Evolutionary conservation across 2,113 vertebrate genomes (phyloP).

Genomic region (Thomomys bottae): DNA sequence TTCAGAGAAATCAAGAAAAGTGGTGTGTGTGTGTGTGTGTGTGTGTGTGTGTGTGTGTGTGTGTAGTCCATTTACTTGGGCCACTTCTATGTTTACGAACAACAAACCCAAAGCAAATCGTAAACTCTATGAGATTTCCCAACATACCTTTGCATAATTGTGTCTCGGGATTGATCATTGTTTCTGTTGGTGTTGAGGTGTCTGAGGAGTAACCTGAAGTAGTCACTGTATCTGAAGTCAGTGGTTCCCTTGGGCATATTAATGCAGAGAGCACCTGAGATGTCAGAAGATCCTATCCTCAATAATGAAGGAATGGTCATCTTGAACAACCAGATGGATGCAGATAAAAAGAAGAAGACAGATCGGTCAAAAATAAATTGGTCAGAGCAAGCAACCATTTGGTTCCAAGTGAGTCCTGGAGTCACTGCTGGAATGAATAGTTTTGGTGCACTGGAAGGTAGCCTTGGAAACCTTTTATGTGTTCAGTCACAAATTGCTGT

Average conservation of each 20-base stretch:
- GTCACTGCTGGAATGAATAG: background rate
- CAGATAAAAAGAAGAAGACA: background rate
- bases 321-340: background rate
- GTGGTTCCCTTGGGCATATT: background rate
- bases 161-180: background rate
- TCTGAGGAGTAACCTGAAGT: no score
- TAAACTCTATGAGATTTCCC: background rate
- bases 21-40: background rate
- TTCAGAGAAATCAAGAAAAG: slow-evolving; percentile 2
- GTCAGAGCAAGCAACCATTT: slow-evolving; percentile 16
- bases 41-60: no score
- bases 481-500: slow-evolving; percentile 12
- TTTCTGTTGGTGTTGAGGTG: background rate
- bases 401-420: slow-evolving; percentile 15
- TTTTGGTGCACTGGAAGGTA: background rate
- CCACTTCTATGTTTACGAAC: background rate
- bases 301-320: background rate
- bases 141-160: background rate
- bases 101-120: background rate
- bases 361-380: background rate
- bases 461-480: background rate
- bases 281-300: background rate
- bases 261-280: background rate
- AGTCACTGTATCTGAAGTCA: background rate
- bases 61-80: background rate